Percentiles rank a stretch among this genome's conserved stretches.
Evolutionary conservation across 2,113 vertebrate genomes (phyloP).

Genomic region (Chitala chitala): DNA sequence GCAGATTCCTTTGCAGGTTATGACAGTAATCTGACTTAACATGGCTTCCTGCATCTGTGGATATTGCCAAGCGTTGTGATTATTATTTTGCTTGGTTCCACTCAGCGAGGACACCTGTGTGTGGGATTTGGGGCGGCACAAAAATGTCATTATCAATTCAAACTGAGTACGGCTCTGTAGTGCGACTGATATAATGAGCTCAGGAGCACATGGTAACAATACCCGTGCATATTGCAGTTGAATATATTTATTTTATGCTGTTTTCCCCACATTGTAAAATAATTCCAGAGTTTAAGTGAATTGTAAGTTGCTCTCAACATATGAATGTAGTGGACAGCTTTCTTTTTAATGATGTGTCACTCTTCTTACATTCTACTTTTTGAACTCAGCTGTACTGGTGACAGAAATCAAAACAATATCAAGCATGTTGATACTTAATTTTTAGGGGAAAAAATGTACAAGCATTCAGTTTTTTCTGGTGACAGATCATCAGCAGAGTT

Average conservation of each 20-base stretch:
- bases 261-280: too few species aligned
- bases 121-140: not conserved
- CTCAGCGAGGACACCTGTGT: constrained; percentile 3
- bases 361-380: too few species aligned
- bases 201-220: too few species aligned
- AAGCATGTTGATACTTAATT: too few species aligned
- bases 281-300: too few species aligned
- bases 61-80: not conserved
- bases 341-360: too few species aligned
- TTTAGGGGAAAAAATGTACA: too few species aligned
- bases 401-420: too few species aligned
- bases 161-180: not conserved
- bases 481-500: constrained; percentile 20
- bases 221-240: not conserved
- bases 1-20: not conserved
- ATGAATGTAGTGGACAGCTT: not conserved
- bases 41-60: not conserved
- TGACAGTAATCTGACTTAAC: constrained; percentile 10
- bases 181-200: not conserved
- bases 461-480: constrained; percentile 20
- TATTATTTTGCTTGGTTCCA: not conserved
- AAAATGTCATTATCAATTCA: not conserved
- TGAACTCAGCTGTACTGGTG: too few species aligned
- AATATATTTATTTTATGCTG: not conserved
- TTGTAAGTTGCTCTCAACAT: too few species aligned